These are phyloP conservation scores for Urosaurus nigricauda DNA, from an alignment of 2,797 vertebrate genomes.

Conservation along the genomic window DNA sequence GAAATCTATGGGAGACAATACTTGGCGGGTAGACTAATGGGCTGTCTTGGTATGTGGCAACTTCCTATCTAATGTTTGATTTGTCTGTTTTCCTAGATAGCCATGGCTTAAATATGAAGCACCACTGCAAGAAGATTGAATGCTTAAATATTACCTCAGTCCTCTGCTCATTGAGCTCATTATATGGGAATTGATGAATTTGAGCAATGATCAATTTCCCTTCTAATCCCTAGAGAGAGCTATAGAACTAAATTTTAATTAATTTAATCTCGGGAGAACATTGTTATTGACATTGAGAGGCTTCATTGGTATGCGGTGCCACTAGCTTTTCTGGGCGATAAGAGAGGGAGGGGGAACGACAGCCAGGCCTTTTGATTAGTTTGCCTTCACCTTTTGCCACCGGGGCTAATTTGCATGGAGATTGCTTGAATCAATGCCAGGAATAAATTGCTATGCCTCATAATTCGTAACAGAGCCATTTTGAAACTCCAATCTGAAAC, in stretches of 20 bases:
- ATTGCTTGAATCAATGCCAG: neutral
- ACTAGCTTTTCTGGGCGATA: neutral
- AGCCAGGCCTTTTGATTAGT: neutral
- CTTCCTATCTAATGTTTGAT: neutral
- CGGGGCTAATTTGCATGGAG: neutral
- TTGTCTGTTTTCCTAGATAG: slow-evolving; percentile 15
- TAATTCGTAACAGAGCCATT: slow-evolving; percentile 7
- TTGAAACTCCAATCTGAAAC: slow-evolving; percentile 27
- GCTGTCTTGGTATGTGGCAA: neutral
- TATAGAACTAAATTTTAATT: slow-evolving; percentile 38
- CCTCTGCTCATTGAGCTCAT: slow-evolving; percentile 31
- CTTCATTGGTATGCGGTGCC: slow-evolving; percentile 2
- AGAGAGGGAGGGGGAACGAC: neutral
- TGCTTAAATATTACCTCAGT: slow-evolving; percentile 48
- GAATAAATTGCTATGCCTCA: slow-evolving; percentile 27
- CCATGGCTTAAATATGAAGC: slow-evolving; percentile 36
- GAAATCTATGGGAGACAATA: neutral
- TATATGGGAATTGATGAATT: slow-evolving; percentile 47
- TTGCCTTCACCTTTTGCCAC: neutral
- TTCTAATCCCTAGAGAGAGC: slow-evolving; percentile 11
- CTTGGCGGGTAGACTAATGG: neutral
- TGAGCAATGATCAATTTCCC: slow-evolving; percentile 41
- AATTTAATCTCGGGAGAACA: slow-evolving; percentile 47
- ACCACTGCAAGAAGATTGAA: slow-evolving; percentile 39
- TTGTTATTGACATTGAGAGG: slow-evolving; percentile 20